A percentile compares a stretch with the other conserved stretches of the same genome.
These are phyloP conservation scores for Drosophila aff. DNA, from an alignment of 1,140 invertebrate genomes.

Conservation along the genomic window DNA sequence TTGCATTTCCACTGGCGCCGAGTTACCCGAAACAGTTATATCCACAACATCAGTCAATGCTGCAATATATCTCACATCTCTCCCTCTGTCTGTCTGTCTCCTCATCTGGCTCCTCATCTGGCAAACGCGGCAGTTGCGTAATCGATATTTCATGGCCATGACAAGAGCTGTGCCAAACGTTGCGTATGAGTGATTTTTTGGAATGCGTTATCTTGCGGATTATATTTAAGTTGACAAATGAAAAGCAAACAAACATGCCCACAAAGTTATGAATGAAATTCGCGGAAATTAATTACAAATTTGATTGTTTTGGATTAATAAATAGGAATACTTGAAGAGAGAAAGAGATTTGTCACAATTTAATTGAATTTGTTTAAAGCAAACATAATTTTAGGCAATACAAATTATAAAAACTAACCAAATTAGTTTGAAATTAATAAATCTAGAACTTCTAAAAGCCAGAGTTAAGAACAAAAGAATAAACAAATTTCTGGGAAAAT, in stretches of 20 bases:
- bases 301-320: not conserved
- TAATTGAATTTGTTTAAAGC: not conserved
- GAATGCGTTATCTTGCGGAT: conserved; percentile 36
- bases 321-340: not conserved
- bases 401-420: not conserved
- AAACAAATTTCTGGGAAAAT: not conserved
- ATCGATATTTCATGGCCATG: conserved; percentile 78
- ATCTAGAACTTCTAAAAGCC: not conserved
- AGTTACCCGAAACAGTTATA: conserved; percentile 36
- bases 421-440: not conserved
- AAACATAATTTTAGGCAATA: too few relatives aligned
- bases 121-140: conserved; percentile 52
- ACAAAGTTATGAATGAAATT: conserved; percentile 25
- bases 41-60: conserved; percentile 55
- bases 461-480: not conserved
- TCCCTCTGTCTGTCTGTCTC: not conserved
- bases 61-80: conserved; percentile 20
- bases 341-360: too few relatives aligned
- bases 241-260: conserved; percentile 21
- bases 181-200: conserved; percentile 78
- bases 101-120: not conserved
- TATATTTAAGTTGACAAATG: conserved; percentile 35
- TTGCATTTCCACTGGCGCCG: conserved; percentile 52
- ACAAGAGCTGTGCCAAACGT: conserved; percentile 54
- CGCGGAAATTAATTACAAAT: not conserved